Conservation (phyloP, 2,113 vertebrate genomes). For the Emydura subglobosa region DNA sequence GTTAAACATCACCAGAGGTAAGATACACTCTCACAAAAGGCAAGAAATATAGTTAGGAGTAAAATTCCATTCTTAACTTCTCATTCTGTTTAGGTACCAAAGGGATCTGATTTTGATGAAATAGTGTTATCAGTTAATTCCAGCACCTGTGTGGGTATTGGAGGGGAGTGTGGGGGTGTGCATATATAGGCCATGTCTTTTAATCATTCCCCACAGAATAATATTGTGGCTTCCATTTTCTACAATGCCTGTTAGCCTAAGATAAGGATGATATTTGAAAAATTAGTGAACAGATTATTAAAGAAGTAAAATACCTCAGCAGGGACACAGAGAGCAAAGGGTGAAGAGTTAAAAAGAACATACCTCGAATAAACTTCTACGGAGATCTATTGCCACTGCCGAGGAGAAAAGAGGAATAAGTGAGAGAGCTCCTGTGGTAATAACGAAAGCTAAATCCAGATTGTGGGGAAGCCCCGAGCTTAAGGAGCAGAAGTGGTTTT, state of each 20-base stretch:
- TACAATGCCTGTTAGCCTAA: background rate
- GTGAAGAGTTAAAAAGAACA: background rate
- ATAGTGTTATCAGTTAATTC: background rate
- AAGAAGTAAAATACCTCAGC: background rate
- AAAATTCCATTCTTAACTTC: background rate
- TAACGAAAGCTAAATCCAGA: background rate
- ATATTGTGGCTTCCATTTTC: background rate
- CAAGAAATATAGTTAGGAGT: background rate
- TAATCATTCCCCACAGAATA: background rate
- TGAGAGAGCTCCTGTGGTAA: background rate
- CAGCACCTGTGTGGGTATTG: background rate
- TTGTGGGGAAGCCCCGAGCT: background rate
- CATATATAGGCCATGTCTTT: background rate
- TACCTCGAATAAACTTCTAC: background rate
- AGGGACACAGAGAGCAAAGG: background rate
- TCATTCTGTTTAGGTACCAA: background rate
- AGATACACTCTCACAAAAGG: background rate
- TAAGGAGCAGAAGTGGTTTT: background rate
- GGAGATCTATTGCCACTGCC: background rate
- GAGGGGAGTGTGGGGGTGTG: background rate
- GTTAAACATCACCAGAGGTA: background rate
- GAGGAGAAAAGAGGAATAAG: background rate
- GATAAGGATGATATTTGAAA: background rate
- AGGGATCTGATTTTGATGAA: background rate
- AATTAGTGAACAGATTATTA: background rate